Evolutionary conservation across 2,797 vertebrate species (phyloP), one percentile per base, ranked within the genome.

Genomic region (Antennarius maculatus): DNA sequence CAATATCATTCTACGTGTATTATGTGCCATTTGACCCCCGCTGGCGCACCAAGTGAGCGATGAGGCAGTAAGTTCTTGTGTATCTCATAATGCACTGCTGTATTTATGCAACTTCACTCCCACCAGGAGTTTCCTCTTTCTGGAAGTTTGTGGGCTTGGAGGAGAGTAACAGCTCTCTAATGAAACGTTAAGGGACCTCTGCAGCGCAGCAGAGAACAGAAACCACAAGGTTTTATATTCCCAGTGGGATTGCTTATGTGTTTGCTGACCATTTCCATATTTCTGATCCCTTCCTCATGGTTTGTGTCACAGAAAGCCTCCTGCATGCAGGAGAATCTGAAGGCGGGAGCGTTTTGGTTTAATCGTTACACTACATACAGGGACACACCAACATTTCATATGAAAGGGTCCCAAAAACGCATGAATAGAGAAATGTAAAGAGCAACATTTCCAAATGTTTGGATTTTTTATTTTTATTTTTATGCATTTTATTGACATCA

Each of bases 231-330:
- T 56, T 84, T 89, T 90, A 90, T 82, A 80, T 90, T 86, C 49
- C 66, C 9, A 34, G 3, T 34, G 31, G 31, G 31, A 34, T 34
- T 34, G 31, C 69, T 81, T 88, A 80, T 85, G 14, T 87, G 79
- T 88, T 78, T 77, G 86, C 86, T 77, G 81, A 71, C 74, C 71
- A 7, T 71, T 76, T 84, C 89, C 81, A 70, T 86, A 76, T 86
- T 88, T 84, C 77, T 84, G 74, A 63, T 56, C 11, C 57, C 65
- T 66, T 74, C 80, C 79, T 82, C 64, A 71, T 69, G 71, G 63
- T 79, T 69, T 72, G 59, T 45, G 62, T 72, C 53, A 45, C 72
- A 55, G 69, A 51, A 15, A 58, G 55, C 66, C 52, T 60, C 49
- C 64, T 7, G 60, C 65, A 64, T 58, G 58, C 53, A 49, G 13